Percentiles rank a stretch among this genome's conserved stretches.
phyloP scores from a whole-genome alignment of 2,888 invertebrate species.

The Habroteleia sp. region DNA sequence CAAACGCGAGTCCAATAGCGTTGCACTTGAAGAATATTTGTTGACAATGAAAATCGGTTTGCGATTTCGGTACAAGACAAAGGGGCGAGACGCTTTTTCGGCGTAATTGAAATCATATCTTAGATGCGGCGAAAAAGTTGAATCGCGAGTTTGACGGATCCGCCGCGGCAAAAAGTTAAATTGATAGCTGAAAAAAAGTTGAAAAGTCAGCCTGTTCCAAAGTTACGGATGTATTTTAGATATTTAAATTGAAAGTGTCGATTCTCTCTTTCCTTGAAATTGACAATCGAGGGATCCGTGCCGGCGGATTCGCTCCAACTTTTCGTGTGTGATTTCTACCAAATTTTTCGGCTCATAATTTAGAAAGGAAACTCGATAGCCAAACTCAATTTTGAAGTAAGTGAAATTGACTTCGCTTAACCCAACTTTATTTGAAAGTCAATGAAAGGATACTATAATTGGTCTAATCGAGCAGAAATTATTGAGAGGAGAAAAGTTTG shows the following conservation, averaged over 20 bases:
- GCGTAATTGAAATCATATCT: constrained; percentile 40
- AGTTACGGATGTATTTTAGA: constrained; percentile 74
- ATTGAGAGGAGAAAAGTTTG: constrained; percentile 54
- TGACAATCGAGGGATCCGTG: constrained; percentile 66
- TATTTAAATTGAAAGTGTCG: constrained; percentile 78
- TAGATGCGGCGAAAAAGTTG: constrained; percentile 23
- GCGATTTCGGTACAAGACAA: too few relatives aligned
- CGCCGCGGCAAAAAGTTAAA: constrained; percentile 68
- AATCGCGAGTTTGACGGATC: constrained; percentile 39
- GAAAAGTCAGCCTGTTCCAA: constrained; percentile 58
- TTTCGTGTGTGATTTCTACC: constrained; percentile 11
- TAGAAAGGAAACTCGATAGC: constrained; percentile 1
- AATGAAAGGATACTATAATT: not conserved
- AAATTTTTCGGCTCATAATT: constrained; percentile 19
- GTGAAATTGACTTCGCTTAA: not conserved
- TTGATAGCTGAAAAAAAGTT: constrained; percentile 68
- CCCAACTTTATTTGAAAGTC: not conserved
- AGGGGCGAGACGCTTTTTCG: not conserved
- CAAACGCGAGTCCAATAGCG: too few relatives aligned
- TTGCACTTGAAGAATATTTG: too few relatives aligned
- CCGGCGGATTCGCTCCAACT: constrained; percentile 51
- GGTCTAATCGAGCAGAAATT: constrained; percentile 15
- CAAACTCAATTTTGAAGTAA: not conserved
- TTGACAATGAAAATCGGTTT: too few relatives aligned
- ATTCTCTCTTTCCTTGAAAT: constrained; percentile 71